Base-by-base conservation (phyloP, 2,113 vertebrate species). In the Dipodomys stephensi region DNA sequence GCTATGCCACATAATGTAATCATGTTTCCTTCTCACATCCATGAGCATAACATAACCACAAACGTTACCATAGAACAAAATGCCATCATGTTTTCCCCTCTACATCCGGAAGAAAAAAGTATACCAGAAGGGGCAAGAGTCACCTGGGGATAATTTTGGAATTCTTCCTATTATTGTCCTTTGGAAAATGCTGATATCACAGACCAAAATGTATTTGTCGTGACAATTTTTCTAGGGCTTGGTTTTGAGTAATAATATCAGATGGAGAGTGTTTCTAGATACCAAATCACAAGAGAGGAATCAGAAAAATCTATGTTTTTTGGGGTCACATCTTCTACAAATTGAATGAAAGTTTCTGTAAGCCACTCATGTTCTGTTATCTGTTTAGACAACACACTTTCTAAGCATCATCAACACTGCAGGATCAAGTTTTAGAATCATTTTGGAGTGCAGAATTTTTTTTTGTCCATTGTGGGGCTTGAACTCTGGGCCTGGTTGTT, bases 351-450 rank as follows among this genome's bases (percentile, higher is more conserved):
- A 92, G 39, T n/a, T 15, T 80, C 15, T 60, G 1, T 22, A 73
- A 90, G 35, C 35, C 27, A 64, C 19, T 71, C 92, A 44, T 44
- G 16, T 83, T 91, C 39, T 83, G 12, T 9, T 16, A 5, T 32
- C 83, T 76, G 68, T 79, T 92, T 39, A 84, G 49, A 88, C 64
- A 78, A n/a, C 32, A 89, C n/a, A 83, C 22, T 60, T 78, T 81
- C 69, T 79, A 78, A 49, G 39, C 15, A 79, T 76, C 94, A 71
- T 9, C 6, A 81, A 69, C 13, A 20, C 6, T 87, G 46, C 73
- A 80, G 3, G 44, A 39, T 68, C n/a, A 86, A 81, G 23, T 69
- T 89, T 46, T 84, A 83, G 32, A 79, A 87, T 49, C 8, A 64
- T 67, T 69, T 35, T 84, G 32, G 32, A 84, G 19, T 88, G 22